These are phyloP conservation scores for Hyla sarda DNA, from an alignment of 2,113 vertebrate species.

Conservation along the genomic window DNA sequence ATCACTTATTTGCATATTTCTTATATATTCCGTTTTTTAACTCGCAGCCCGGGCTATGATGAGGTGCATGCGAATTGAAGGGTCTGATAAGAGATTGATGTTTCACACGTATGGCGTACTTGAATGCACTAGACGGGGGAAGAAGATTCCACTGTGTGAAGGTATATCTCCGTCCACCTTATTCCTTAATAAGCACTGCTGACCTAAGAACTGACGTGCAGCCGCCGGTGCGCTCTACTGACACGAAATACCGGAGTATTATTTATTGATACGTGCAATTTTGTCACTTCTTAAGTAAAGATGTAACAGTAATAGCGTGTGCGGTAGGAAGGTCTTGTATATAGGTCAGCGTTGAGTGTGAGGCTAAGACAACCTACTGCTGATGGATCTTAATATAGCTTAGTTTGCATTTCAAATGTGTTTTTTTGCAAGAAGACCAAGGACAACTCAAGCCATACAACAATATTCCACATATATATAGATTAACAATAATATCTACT, in stretches of 20 bases:
- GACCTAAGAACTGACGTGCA: neutral
- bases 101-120: neutral
- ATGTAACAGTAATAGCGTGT: neutral
- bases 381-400: neutral
- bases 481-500: neutral
- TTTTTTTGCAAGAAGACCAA: neutral
- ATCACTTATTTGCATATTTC: slow-evolving; percentile 41
- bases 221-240: neutral
- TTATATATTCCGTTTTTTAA: neutral
- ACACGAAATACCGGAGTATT: neutral
- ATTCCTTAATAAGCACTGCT: neutral
- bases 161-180: no score
- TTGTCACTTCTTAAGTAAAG: neutral
- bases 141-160: neutral
- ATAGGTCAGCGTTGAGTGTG: neutral
- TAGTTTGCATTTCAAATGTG: neutral
- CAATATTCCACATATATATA: neutral
- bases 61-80: neutral
- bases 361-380: neutral
- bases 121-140: neutral
- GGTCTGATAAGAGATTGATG: neutral
- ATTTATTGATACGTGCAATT: neutral
- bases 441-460: neutral
- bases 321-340: neutral
- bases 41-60: neutral